phyloP scores from a whole-genome alignment of 2,797 vertebrate genomes.

The Intellagama lesueurii region DNA sequence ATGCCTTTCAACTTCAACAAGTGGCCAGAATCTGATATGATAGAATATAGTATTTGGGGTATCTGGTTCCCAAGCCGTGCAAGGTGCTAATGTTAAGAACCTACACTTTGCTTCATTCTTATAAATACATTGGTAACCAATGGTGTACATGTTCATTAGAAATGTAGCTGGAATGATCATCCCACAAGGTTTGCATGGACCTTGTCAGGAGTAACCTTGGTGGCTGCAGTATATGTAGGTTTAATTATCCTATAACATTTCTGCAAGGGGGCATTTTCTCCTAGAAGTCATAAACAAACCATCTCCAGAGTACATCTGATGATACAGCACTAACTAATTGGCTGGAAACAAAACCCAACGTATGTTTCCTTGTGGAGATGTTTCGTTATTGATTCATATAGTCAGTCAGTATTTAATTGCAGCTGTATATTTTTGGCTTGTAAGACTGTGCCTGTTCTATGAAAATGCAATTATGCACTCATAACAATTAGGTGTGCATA shows the following conservation, averaged over 20 bases:
- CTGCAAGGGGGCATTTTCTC: constrained; percentile 13
- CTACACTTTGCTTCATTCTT: neutral
- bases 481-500: constrained; percentile 23
- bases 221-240: constrained; percentile 22
- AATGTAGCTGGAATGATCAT: neutral
- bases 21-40: neutral
- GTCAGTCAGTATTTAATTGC: constrained; percentile 45
- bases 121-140: neutral
- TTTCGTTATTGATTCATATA: constrained; percentile 59
- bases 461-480: constrained; percentile 50
- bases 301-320: constrained; percentile 49
- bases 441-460: constrained; percentile 28
- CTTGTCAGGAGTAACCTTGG: neutral
- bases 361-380: constrained; percentile 56
- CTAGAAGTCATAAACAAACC: constrained; percentile 8
- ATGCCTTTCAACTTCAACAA: neutral
- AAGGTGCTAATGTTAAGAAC: neutral
- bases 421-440: constrained; percentile 37
- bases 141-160: neutral
- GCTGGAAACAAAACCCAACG: constrained; percentile 57
- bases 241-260: constrained; percentile 40
- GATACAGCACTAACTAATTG: constrained; percentile 57
- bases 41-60: neutral
- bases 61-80: neutral
- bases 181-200: neutral